Conservation (phyloP, 2,113 vertebrate species). For the Tachycineta bicolor region DNA sequence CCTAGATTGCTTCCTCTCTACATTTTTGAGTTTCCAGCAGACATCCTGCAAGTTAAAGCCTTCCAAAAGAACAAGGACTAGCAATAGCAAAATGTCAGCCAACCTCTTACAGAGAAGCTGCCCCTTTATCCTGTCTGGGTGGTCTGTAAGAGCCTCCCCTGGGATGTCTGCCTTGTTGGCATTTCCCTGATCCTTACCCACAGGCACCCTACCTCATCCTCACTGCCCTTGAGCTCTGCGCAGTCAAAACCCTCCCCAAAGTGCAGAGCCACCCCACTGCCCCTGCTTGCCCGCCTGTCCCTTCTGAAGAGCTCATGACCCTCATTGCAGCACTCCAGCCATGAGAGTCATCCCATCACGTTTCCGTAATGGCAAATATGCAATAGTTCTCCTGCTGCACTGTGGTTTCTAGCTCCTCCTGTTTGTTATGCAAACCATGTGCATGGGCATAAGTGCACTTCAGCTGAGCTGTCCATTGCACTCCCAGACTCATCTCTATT, state of each 20-base stretch:
- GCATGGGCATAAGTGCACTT: not conserved
- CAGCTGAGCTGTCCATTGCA: not conserved
- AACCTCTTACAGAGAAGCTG: too few species aligned
- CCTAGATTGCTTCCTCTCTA: not conserved
- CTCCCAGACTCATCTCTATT: not conserved
- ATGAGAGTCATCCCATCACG: rapidly evolving
- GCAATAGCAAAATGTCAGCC: not conserved
- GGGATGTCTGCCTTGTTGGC: not conserved
- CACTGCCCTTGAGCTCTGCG: not conserved
- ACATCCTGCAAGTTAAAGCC: not conserved
- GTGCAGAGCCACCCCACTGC: not conserved
- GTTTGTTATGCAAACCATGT: rapidly evolving
- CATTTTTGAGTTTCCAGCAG: not conserved
- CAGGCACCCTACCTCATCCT: not conserved
- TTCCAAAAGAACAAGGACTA: not conserved
- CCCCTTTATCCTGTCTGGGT: too few species aligned
- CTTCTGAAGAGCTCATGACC: not conserved
- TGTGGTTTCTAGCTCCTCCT: not conserved
- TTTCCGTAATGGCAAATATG: not conserved
- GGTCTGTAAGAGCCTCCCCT: not conserved
- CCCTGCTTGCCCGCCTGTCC: rapidly evolving
- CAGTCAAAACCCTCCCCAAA: not conserved
- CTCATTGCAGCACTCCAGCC: not conserved
- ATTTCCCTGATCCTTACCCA: too few species aligned
- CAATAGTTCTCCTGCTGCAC: not conserved